Conservation (phyloP, 2,888 invertebrate genomes). For the Carabus problematicus region DNA sequence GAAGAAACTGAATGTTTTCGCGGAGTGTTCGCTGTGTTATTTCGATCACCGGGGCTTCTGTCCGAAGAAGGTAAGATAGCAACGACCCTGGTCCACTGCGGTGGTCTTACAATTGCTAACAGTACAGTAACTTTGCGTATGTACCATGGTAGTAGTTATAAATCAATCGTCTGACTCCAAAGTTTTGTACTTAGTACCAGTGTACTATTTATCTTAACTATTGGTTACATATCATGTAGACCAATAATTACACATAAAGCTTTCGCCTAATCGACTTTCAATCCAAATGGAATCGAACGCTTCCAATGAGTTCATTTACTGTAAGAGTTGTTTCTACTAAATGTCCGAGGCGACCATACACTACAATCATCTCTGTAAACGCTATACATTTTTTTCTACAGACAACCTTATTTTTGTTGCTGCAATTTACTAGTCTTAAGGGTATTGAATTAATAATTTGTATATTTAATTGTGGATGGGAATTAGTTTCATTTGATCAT, state of each 20-base stretch:
- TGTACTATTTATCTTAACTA: neutral
- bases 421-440: too few relatives aligned
- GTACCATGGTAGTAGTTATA: constrained; percentile 20
- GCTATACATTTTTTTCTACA: too few relatives aligned
- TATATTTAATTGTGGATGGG: too few relatives aligned
- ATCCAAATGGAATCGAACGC: constrained; percentile 23
- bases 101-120: constrained; percentile 24
- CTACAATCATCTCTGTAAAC: too few relatives aligned
- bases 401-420: too few relatives aligned
- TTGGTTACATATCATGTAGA: too few relatives aligned
- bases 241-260: constrained; percentile 10
- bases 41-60: constrained; percentile 55
- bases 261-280: neutral
- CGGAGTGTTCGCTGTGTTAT: constrained; percentile 57
- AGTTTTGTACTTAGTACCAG: constrained; percentile 15
- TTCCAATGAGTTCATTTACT: constrained; percentile 25
- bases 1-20: constrained; percentile 57
- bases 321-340: constrained; percentile 24
- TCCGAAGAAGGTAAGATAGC: constrained; percentile 59
- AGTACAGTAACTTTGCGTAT: constrained; percentile 16
- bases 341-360: neutral
- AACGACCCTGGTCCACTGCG: constrained; percentile 35
- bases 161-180: constrained; percentile 14
- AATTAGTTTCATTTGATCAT: too few relatives aligned
- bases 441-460: too few relatives aligned